Base-by-base conservation (phyloP, 2,888 invertebrate species). In the Slavum lentiscoides region DNA sequence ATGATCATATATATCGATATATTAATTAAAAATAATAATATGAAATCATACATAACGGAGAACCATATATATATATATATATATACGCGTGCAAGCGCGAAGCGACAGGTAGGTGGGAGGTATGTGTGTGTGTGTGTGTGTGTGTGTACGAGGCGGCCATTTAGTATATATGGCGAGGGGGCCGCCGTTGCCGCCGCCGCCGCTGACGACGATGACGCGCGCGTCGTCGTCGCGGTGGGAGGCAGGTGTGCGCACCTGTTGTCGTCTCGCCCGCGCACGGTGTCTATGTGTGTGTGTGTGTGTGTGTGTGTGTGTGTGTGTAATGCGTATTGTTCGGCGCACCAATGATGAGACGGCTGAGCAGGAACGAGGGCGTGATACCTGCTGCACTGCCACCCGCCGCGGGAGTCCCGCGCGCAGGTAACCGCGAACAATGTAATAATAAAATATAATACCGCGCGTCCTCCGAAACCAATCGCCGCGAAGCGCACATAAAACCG, bases 221-320 rank as follows among this genome's bases (percentile, higher is more conserved):
- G 1, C 49, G 11, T 9, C 11, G 49, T 11, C 49, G 49, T 11
- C 30, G 2, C 37, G 49, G 49, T 49, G 53, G 64, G 30, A 11
- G 64, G 74, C 74, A 74, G 74, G 74, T 74, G 53, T 15, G 49
- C 49, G 39, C 55, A 76, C 75, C 75, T 76, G 67, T 76, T 68
- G 75, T 49, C 15, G 49, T 13, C 49, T 11, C 49, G 49, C 3
- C 13, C 9, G 49, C 15, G 13, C 49, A 15, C 49, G 15, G 11
- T 30, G 30, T 30, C 30, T 9, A 43, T 9, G 43, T 9, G 9
- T 9, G 9, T 9, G 43, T 43, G 9, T 39, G 39, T 39, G 7
- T 3, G 39, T 6, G 39, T 7, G 39, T 7, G 39, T 39, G 3
- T 43, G 43, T 9, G 49, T 13, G 49, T 13, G 13, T 49, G 49